These are phyloP conservation scores for Syngnathoides biaculeatus DNA, from an alignment of 2,113 vertebrate species.

Conservation along the genomic window DNA sequence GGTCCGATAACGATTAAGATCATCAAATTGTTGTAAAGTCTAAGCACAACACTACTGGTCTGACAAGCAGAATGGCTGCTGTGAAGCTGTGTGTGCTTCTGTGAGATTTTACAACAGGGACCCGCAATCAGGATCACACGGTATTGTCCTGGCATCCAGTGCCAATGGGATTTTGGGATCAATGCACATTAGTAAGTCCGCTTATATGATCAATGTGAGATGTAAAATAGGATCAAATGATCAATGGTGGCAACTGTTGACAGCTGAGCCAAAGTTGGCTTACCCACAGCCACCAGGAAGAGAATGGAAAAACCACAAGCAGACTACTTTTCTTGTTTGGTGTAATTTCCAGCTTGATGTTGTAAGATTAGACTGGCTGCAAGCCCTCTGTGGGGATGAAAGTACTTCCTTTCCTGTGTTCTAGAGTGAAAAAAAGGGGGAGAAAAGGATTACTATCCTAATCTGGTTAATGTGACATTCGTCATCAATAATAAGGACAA, in stretches of 20 bases:
- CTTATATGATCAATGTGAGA: constrained; percentile 41
- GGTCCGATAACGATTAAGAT: too few species aligned
- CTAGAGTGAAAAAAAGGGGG: constrained; percentile 8
- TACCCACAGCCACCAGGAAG: neutral
- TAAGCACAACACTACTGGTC: too few species aligned
- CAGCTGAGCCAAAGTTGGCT: constrained; percentile 1
- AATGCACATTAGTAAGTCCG: constrained; percentile 23
- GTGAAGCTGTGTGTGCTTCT: neutral
- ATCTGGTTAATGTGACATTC: constrained; percentile 13
- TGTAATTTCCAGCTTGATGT: neutral
- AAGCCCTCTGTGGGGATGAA: constrained; percentile 27
- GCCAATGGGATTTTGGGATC: constrained; percentile 38
- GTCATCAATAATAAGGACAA: constrained; percentile 3
- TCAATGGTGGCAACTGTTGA: constrained; percentile 24
- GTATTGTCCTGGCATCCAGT: constrained; percentile 3
- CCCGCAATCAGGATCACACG: constrained; percentile 22
- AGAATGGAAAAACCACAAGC: neutral
- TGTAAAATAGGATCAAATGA: constrained; percentile 35
- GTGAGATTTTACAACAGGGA: neutral
- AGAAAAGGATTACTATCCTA: neutral
- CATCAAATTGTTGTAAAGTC: too few species aligned
- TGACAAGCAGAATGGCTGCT: neutral
- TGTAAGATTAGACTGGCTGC: constrained; percentile 44
- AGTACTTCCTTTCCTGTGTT: constrained; percentile 7
- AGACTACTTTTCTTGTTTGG: neutral